Evolutionary conservation across 2,888 invertebrate species (phyloP), one percentile per base, ranked within the genome.

Genomic region (Apoda limacodes): DNA sequence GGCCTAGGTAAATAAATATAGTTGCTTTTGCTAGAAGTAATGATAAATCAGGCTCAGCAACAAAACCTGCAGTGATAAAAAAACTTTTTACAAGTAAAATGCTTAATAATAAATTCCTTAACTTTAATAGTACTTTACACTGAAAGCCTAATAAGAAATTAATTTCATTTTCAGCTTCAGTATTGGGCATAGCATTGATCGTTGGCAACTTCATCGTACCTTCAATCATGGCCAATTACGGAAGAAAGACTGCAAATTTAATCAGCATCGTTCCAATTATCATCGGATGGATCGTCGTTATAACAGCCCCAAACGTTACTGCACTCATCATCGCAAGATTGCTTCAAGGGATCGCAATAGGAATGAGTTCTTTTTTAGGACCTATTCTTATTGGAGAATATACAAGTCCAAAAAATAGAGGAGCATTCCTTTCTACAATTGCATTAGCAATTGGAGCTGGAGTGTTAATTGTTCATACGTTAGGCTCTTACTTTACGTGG

Each of bases 401-500:
- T 17, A 67, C 76, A 1, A 76, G 82, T 28, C 86, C 83, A 0
- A 74, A 68, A 30, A 70, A 85, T 23, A 67, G 88, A 22, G 85
- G 87, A 2, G 66, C 82, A 2, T 68, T 86, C 11, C 61, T 85
- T 12, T 75, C 85, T 2, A 67, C 74, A 4, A 74, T 85, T 5
- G 81, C 83, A 0, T 52, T 86, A 1, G 71, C 82, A 1, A 75
- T 85, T 19, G 82, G 86, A 0, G 36, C 68, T 2, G 87, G 87
- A 11, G 81, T 87, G 3, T 60, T 86, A 1, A 35, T 76, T 1
- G 74, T 83, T 2, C 88, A 88, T 45, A 52, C 75, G 0, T 51
- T 88, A 28, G 88, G 88, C 0, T 82, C 82, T 2, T 82, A 72
- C 42, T 48, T 83, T 1, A 52, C 60, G 19, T 86, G 86, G 86